A percentile compares a stretch with the other conserved stretches of the same genome.
Conservation (phyloP, 2,113 vertebrate genomes). For the Coryphaenoides rupestris region DNA sequence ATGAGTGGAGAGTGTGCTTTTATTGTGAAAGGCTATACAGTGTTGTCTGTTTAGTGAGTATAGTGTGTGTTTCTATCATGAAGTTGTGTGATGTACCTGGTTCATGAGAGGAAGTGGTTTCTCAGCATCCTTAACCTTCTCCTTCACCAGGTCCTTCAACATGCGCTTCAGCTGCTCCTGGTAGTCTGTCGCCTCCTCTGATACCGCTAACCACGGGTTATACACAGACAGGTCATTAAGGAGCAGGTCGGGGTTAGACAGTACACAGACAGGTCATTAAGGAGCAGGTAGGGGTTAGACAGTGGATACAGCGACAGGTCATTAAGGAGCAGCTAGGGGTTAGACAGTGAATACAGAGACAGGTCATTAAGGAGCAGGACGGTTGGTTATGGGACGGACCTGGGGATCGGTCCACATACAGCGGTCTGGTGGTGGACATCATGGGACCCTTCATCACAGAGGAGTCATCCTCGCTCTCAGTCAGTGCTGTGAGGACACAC, state of each 20-base stretch:
- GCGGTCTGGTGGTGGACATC: slow-evolving; percentile 83
- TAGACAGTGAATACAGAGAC: too few relatives aligned
- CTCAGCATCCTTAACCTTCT: slow-evolving; percentile 82
- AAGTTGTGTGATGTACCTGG: slow-evolving; percentile 74
- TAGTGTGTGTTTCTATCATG: neutral
- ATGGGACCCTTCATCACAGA: slow-evolving; percentile 82
- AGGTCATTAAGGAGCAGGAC: neutral
- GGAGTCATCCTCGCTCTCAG: slow-evolving; percentile 82
- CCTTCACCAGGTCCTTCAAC: slow-evolving; percentile 88
- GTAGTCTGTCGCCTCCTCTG: slow-evolving; percentile 77
- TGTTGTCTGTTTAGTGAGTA: neutral
- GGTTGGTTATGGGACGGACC: slow-evolving; percentile 56
- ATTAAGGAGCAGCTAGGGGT: too few relatives aligned
- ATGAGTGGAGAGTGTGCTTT: too few relatives aligned
- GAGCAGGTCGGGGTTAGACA: too few relatives aligned
- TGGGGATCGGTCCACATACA: slow-evolving; percentile 78
- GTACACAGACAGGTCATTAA: neutral
- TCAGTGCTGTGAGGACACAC: slow-evolving; percentile 75
- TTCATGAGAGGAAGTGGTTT: slow-evolving; percentile 89
- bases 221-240: too few relatives aligned
- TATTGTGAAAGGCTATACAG: too few relatives aligned
- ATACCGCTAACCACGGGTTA: slow-evolving; percentile 17
- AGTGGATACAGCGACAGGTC: too few relatives aligned
- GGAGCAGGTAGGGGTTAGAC: too few relatives aligned
- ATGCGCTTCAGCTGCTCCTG: slow-evolving; percentile 94